A percentile compares a stretch with the other conserved stretches of the same genome.
phyloP scores from a whole-genome alignment of 2,888 invertebrate genomes.

The Crocallis elinguaria region DNA sequence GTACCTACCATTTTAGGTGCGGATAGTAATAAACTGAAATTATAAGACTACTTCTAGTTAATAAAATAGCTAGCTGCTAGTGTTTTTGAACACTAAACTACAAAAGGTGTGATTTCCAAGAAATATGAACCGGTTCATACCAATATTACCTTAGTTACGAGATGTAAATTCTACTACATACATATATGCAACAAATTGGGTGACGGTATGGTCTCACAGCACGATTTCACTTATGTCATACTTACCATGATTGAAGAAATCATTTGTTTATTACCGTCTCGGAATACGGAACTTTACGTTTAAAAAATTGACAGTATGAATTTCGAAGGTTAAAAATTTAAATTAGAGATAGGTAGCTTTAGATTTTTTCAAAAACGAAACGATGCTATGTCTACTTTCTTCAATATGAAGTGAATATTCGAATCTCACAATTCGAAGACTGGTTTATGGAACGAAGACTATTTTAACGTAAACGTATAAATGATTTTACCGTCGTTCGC shows the following conservation, averaged over 20 bases:
- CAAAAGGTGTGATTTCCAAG: conserved; percentile 24
- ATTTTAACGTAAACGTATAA: no score
- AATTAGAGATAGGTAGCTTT: no score
- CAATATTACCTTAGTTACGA: conserved; percentile 41
- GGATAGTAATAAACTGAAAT: conserved; percentile 8
- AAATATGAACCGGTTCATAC: conserved; percentile 25
- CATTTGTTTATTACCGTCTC: no score
- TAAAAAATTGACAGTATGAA: no score
- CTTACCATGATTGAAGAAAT: conserved; percentile 4
- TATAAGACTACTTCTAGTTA: conserved; percentile 18
- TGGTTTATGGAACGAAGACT: no score
- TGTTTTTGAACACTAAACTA: conserved; percentile 27
- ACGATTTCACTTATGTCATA: conserved; percentile 47
- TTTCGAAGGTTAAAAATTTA: no score
- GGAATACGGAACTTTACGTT: no score
- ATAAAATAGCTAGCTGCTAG: conserved; percentile 25
- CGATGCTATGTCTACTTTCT: no score
- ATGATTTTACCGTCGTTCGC: no score
- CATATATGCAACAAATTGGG: conserved; percentile 50
- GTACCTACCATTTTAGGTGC: neutral
- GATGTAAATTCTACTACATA: conserved; percentile 39
- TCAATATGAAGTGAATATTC: no score
- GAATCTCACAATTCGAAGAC: no score
- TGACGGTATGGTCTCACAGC: conserved; percentile 64
- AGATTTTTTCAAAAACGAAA: no score